These are phyloP conservation scores for Oryzias celebensis DNA, from an alignment of 2,113 vertebrate genomes.

Conservation along the genomic window DNA sequence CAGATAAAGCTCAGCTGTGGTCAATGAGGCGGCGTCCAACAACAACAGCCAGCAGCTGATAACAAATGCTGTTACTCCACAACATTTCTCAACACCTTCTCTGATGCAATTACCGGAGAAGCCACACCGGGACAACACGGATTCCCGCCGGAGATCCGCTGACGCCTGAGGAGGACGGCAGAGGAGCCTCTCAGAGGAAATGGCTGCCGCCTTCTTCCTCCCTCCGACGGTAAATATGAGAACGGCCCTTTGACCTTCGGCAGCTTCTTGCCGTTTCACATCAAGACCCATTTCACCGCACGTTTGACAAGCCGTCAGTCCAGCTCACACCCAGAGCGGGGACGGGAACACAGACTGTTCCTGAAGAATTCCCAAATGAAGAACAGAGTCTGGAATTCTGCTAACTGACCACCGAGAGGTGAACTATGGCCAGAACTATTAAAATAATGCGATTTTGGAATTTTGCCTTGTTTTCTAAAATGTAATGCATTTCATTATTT, in stretches of 20 bases:
- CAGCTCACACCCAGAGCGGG: slow-evolving; percentile 40
- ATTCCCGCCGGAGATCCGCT: neutral
- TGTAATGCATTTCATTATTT: too few species aligned
- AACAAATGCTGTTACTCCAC: slow-evolving; percentile 16
- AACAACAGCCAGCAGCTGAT: slow-evolving; percentile 4
- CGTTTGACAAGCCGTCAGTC: slow-evolving; percentile 64
- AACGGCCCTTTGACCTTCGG: slow-evolving; percentile 68
- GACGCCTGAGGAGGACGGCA: neutral
- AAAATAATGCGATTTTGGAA: too few species aligned
- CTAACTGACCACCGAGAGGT: too few species aligned
- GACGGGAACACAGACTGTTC: slow-evolving; percentile 18
- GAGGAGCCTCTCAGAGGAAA: slow-evolving; percentile 19
- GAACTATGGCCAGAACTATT: too few species aligned
- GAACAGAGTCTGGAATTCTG: too few species aligned
- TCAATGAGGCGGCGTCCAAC: neutral
- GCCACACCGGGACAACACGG: slow-evolving; percentile 11
- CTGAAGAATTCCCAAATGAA: neutral
- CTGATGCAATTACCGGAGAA: slow-evolving; percentile 21
- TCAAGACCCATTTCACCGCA: slow-evolving; percentile 55
- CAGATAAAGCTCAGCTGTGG: neutral
- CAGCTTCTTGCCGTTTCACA: slow-evolving; percentile 56
- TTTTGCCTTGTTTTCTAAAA: too few species aligned
- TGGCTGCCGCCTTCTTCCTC: slow-evolving; percentile 38
- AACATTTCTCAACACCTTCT: neutral
- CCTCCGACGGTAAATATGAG: slow-evolving; percentile 60